These are phyloP conservation scores for Synanthedon formicaeformis DNA, from an alignment of 2,888 invertebrate species.

Conservation along the genomic window DNA sequence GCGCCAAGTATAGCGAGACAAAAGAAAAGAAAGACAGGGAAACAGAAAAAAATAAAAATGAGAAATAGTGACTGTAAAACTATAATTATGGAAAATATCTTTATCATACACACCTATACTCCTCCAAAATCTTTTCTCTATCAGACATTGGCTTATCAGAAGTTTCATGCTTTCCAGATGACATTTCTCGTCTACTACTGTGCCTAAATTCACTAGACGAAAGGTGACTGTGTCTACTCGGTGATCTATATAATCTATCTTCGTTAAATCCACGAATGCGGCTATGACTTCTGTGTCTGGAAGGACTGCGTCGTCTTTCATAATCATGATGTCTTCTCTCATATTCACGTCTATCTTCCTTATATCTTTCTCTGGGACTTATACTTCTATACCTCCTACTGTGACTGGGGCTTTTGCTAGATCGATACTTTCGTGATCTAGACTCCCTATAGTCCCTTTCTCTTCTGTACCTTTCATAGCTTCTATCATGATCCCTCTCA, in stretches of 20 bases:
- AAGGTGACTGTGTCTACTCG: conserved; percentile 23
- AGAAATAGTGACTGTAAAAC: too few species aligned
- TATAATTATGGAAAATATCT: not conserved
- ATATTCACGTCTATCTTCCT: conserved; percentile 17
- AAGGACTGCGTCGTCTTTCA: conserved; percentile 27
- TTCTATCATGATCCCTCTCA: conserved; percentile 9
- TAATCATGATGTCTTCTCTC: conserved; percentile 32
- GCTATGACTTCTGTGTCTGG: conserved; percentile 25
- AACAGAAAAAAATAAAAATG: too few species aligned
- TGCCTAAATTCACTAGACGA: conserved; percentile 16
- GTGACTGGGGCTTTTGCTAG: conserved; percentile 29
- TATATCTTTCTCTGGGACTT: conserved; percentile 11
- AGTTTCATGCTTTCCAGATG: conserved; percentile 17
- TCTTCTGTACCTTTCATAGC: conserved; percentile 18
- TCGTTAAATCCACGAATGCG: conserved; percentile 20
- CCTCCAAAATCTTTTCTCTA: conserved; percentile 55
- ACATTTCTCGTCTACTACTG: conserved; percentile 21
- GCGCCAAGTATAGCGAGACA: not conserved
- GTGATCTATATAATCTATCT: conserved; percentile 24
- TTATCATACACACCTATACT: conserved; percentile 36
- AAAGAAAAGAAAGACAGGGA: too few species aligned
- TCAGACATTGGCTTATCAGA: conserved; percentile 40
- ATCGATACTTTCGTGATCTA: conserved; percentile 8
- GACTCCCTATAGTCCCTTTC: conserved; percentile 11
- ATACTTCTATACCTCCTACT: conserved; percentile 12